Evolutionary conservation across 2,797 vertebrate species (phyloP), one percentile per base, ranked within the genome.

Genomic region (Mus spretus): DNA sequence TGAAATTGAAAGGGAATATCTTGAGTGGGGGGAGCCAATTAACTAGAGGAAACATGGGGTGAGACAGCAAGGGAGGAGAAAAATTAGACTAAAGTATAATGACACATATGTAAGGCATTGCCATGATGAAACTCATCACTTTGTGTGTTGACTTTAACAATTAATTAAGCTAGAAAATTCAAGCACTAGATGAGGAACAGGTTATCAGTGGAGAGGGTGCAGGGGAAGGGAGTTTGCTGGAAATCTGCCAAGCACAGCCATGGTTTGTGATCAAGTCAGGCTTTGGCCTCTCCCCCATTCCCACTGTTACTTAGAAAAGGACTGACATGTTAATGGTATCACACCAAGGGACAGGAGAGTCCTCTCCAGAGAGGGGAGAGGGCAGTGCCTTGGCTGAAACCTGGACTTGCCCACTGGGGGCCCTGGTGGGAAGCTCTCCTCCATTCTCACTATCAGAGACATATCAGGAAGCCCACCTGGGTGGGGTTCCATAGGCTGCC

Each of bases 361-460:
- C n/a, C n/a, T 22, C 57, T 15, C 34, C 34, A 40, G 59, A 7
- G 50, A 44, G 4, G 9, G 61, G 63, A 7, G n/a, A 24, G 17
- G 19, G 7, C 14, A 78, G 34, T 50, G 47, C 26, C 7, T 14
- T 72, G 15, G 72, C 28, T 57, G 65, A 61, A 77, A 31, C 19
- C 72, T 59, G 6, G 6, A 63, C 24, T 67, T n/a, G 37, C n/a
- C 44, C 34, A 80, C 72, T 55, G 78, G n/a, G 22, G 77, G 61
- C 53, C 34, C 67, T n/a, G 59, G 65, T 0, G 0, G 47, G 74
- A 53, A 57, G 28, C 3, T 40, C 59, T 75, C 34, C 5, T 3
- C 5, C 1, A 37, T 24, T 3, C 82, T 55, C 0, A 3, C 4
- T 0, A 22, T 28, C 2, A 2, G 10, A 44, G n/a, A 12, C 28